Percentiles rank a stretch among this genome's conserved stretches.
Evolutionary conservation across 2,113 vertebrate genomes (phyloP).

Genomic region (Bettongia penicillata): DNA sequence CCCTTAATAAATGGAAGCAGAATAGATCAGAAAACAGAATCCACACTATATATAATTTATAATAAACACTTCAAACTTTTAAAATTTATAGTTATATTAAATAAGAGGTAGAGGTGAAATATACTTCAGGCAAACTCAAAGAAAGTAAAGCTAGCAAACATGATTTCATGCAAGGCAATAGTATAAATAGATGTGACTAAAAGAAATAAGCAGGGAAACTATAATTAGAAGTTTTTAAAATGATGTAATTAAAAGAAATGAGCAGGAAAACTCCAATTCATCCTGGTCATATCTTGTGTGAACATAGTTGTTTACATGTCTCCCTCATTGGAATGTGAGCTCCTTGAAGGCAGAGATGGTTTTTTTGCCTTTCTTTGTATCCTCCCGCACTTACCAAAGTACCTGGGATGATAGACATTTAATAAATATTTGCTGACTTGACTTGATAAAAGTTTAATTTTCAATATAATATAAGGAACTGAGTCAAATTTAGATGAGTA

Average conservation of each 20-base stretch:
- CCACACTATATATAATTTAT: neutral
- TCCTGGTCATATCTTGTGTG: neutral
- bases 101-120: neutral
- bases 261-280: neutral
- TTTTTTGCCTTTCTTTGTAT: conserved; percentile 16
- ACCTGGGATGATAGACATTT: conserved; percentile 19
- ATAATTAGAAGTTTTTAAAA: neutral
- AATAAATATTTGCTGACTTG: conserved; percentile 33
- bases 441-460: neutral
- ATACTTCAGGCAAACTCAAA: neutral
- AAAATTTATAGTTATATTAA: neutral
- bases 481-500: neutral
- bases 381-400: conserved; percentile 18
- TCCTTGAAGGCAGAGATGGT: neutral
- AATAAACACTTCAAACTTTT: neutral
- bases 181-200: neutral
- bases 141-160: neutral
- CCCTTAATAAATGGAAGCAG: neutral
- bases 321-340: neutral
- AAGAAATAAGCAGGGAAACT: neutral
- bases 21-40: neutral
- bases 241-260: neutral
- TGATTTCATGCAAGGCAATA: neutral
- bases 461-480: neutral
- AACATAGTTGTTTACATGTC: neutral